Evolutionary conservation across 2,113 vertebrate species (phyloP).

Genomic region (Acinonyx jubatus): DNA sequence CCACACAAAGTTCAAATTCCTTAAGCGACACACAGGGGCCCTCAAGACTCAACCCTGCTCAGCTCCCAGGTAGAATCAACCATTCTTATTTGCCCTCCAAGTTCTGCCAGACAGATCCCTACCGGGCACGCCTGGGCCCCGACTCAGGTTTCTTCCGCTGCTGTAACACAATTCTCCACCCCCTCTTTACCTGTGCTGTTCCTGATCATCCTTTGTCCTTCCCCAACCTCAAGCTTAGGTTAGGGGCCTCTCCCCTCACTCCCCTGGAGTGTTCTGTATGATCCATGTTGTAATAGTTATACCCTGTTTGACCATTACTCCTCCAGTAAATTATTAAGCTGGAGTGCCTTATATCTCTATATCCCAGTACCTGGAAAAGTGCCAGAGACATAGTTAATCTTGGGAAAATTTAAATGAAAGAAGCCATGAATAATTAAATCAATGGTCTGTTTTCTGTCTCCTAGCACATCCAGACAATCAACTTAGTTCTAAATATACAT

Average conservation of each 20-base stretch:
- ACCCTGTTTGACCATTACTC: background rate
- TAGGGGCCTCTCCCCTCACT: background rate
- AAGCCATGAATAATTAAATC: background rate
- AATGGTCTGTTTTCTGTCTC: background rate
- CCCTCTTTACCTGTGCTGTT: background rate
- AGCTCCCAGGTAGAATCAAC: background rate
- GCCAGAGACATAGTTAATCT: background rate
- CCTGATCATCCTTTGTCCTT: background rate
- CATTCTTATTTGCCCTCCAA: background rate
- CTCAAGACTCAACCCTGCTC: background rate
- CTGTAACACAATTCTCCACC: background rate
- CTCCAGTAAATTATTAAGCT: background rate
- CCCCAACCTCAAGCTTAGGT: background rate
- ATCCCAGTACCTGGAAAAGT: background rate
- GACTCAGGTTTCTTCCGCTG: rapidly evolving
- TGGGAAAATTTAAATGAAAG: background rate
- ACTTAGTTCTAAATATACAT: background rate
- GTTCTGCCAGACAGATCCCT: background rate
- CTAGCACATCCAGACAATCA: background rate
- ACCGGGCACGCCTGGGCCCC: rapidly evolving
- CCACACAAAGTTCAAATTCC: background rate
- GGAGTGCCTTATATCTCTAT: background rate
- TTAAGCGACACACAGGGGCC: background rate
- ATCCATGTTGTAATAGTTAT: background rate
- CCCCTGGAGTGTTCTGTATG: background rate